Conservation (phyloP, 2,113 vertebrate genomes). For the Catharus bicknelli region DNA sequence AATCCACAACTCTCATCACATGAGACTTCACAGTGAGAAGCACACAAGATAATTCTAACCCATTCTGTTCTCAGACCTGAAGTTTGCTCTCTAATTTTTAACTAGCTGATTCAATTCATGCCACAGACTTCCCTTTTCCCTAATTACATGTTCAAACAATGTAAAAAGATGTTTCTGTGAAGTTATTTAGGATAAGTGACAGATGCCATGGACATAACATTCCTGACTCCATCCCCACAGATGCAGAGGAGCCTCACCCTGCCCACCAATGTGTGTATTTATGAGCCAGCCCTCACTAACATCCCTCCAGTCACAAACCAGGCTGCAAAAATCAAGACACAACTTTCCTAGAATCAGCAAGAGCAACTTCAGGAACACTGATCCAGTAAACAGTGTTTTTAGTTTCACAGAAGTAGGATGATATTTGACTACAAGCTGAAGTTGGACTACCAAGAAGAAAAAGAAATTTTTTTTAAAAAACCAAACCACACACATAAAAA, state of each 20-base stretch:
- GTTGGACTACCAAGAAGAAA: not conserved
- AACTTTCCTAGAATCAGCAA: too few relatives aligned
- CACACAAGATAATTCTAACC: not conserved
- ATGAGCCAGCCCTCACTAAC: not conserved
- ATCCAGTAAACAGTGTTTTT: not conserved
- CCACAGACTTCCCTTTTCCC: not conserved
- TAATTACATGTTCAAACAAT: rapidly evolving
- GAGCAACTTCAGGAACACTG: not conserved
- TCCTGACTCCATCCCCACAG: not conserved
- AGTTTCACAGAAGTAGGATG: not conserved
- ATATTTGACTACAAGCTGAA: not conserved
- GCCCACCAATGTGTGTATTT: rapidly evolving
- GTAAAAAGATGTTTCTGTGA: not conserved
- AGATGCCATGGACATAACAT: not conserved
- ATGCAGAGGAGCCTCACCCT: not conserved
- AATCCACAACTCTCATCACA: not conserved
- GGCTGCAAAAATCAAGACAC: not conserved
- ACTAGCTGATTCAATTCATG: not conserved
- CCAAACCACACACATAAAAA: not conserved
- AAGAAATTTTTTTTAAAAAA: not conserved
- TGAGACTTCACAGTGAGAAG: not conserved
- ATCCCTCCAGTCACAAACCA: not conserved
- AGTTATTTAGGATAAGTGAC: not conserved
- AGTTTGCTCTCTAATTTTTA: not conserved
- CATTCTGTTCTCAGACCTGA: not conserved